These are phyloP conservation scores for Nibea albiflora DNA, from an alignment of 2,113 vertebrate species.

Conservation along the genomic window DNA sequence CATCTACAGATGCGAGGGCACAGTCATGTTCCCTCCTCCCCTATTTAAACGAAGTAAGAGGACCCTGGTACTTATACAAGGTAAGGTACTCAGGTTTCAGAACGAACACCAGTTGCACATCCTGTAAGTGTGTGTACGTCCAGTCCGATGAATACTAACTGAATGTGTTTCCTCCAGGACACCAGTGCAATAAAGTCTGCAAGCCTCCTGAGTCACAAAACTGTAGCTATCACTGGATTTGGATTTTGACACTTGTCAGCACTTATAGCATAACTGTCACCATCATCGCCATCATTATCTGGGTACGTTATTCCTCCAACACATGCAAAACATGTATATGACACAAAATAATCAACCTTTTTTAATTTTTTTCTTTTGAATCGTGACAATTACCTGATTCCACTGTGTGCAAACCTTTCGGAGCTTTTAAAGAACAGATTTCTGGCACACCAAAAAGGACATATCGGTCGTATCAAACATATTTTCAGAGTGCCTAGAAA, in stretches of 20 bases:
- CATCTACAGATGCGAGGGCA: slow-evolving; percentile 56
- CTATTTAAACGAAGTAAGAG: rapidly evolving
- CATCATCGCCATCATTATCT: not conserved
- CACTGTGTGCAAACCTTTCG: too few species aligned
- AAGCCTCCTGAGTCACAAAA: too few species aligned
- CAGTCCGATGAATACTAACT: not conserved
- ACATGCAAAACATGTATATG: not conserved
- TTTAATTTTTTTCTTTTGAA: too few species aligned
- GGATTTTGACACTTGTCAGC: not conserved
- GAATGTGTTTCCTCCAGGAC: slow-evolving; percentile 33
- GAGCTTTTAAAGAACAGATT: too few species aligned
- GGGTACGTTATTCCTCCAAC: slow-evolving; percentile 52
- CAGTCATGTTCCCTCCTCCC: slow-evolving; percentile 56
- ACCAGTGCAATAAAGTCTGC: not conserved
- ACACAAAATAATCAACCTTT: too few species aligned
- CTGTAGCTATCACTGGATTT: slow-evolving; percentile 6
- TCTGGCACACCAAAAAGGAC: too few species aligned
- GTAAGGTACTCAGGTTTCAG: slow-evolving; percentile 39
- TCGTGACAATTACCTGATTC: too few species aligned
- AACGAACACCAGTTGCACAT: not conserved
- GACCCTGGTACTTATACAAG: slow-evolving; percentile 43
- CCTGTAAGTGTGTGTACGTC: not conserved
- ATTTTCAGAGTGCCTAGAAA: too few species aligned
- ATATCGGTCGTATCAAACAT: too few species aligned
- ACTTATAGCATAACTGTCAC: slow-evolving; percentile 48